Evolutionary conservation across 2,888 invertebrate species (phyloP).

Genomic region (Cephus sareptanus): DNA sequence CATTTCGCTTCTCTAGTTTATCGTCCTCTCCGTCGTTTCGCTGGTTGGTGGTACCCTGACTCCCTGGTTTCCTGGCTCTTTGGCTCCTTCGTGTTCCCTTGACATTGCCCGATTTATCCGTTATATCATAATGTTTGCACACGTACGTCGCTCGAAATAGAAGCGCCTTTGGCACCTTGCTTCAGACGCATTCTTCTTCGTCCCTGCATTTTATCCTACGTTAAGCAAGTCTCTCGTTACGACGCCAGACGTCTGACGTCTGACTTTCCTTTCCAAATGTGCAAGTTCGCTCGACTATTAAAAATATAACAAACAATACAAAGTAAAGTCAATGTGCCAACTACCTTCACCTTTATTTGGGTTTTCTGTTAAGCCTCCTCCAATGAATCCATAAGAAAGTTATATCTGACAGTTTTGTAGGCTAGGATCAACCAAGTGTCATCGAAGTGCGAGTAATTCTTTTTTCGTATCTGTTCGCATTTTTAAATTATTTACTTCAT

Average conservation of each 20-base stretch:
- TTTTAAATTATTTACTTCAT: neutral
- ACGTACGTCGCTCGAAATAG: neutral
- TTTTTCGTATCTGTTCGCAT: neutral
- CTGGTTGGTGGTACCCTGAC: neutral
- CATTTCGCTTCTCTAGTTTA: neutral
- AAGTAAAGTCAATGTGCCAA: neutral
- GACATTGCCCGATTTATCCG: constrained; percentile 3
- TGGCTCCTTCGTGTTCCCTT: neutral
- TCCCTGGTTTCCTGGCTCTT: neutral
- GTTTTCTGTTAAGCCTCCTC: neutral
- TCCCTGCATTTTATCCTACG: neutral
- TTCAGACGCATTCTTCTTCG: neutral
- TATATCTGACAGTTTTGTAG: neutral
- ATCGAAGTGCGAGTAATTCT: neutral
- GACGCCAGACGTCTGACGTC: neutral
- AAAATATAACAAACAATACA: neutral
- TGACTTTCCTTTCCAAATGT: neutral
- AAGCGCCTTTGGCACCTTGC: neutral
- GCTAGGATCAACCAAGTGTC: neutral
- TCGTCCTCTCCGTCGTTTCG: neutral
- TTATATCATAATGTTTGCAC: neutral
- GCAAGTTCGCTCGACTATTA: neutral
- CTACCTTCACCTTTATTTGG: neutral
- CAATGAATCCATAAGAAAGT: neutral
- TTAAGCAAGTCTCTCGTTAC: neutral